Base-by-base conservation (phyloP, 1,140 invertebrate species). In the Drosophila baimaii region DNA sequence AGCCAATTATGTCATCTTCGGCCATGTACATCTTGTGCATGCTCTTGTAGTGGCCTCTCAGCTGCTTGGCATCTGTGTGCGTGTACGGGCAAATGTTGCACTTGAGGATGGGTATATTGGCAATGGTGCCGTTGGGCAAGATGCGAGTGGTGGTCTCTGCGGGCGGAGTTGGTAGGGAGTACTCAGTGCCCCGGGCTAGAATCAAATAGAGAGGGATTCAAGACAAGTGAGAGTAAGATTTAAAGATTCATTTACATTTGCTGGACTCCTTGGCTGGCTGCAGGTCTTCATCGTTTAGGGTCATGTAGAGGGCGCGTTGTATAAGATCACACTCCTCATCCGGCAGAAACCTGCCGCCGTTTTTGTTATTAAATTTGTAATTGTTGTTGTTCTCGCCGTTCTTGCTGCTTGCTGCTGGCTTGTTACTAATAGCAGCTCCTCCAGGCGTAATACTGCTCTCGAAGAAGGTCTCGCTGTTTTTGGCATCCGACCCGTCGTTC, bases 401-500 rank as follows among this genome's bases (percentile, higher is more conserved):
- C 27, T 74, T 49, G 29, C 31, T 68, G 33, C 33, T 46, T 5
- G 15, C 35, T 12, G 37, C 10, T 35, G n/a, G n/a, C n/a, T 54
- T 35, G 19, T 25, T 44, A 29, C 25, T n/a, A 10, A 9, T 31
- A 39, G 37, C 69, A 7, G 80, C 49, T 3, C 5, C 56, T 54
- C 21, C 68, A 9, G 68, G 12, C 37, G 58, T 83, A 85, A 86
- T 85, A 88, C 82, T 83, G 79, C 76, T 86, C 43, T 89, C 84
- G 54, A 90, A 89, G 49, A 89, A 89, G n/a, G 84, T 89, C 56
- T 89, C 84, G 44, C 61, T 89, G 37, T 89, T 89, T 51, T 90
- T 89, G 2, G 84, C 81, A 79, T 89, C 84, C 2, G 84, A 89
- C 7, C 85, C 84, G 65, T 89, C 84, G 35, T 89, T 89, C 19